Conservation (phyloP, 23 tunicate genomes). For the Clavelina lepadiformis region DNA sequence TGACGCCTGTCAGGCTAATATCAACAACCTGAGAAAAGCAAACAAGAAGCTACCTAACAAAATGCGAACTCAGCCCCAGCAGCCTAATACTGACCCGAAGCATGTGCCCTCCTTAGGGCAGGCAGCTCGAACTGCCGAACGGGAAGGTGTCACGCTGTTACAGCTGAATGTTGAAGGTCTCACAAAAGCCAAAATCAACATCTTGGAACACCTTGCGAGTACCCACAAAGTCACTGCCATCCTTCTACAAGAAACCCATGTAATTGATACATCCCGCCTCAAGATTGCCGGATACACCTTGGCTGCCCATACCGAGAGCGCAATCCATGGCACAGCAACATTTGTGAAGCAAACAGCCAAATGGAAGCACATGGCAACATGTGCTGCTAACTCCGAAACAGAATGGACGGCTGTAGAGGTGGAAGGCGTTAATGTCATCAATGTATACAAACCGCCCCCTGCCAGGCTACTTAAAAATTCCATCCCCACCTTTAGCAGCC, state of each 20-base stretch:
- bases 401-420: slow-evolving; percentile 8
- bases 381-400: not conserved
- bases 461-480: not conserved
- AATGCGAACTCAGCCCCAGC: too few species aligned
- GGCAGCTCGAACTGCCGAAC: not conserved
- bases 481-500: not conserved
- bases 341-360: not conserved
- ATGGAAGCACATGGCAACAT: not conserved
- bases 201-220: slow-evolving; percentile 6
- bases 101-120: slow-evolving; percentile 3
- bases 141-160: slow-evolving; percentile 4
- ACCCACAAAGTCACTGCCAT: slow-evolving; percentile 7
- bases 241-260: not conserved
- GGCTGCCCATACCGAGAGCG: slow-evolving; percentile 9
- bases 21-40: too few species aligned
- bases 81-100: too few species aligned
- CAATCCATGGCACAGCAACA: slow-evolving; percentile 1
- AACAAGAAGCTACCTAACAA: too few species aligned
- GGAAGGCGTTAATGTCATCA: not conserved
- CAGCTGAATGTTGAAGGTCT: not conserved
- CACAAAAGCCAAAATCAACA: slow-evolving; percentile 2
- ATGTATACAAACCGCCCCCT: not conserved
- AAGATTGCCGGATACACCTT: not conserved
- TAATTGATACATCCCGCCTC: slow-evolving; percentile 5
- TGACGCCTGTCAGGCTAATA: too few species aligned